Evolutionary conservation across 2,888 invertebrate species (phyloP), one percentile per base, ranked within the genome.

Genomic region (Dicyrtomina minuta): DNA sequence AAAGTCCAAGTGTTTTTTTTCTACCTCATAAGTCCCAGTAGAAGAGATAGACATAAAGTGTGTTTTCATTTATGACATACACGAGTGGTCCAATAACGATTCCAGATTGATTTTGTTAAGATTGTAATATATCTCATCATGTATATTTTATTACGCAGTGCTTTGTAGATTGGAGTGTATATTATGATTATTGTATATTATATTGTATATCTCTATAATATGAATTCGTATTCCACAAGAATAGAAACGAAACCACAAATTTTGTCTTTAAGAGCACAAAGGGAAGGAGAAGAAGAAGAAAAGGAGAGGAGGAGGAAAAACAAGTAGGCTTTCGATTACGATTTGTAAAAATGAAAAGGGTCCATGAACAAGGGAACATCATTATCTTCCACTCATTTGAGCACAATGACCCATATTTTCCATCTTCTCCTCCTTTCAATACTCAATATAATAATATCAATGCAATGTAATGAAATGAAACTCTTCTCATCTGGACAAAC

Each of bases 351-450:
- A 22, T 24, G 26, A 17, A 12, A 17, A 56, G 22, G 39, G 59
- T 65, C 66, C 41, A 43, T 70, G 65, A 59, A 70, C 65, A 58
- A 66, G 64, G 59, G 65, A 58, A 71, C 68, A 68, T 66, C 66
- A 72, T 72, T 72, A 72, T 72, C 69, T 72, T 69, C 71, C 71
- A 69, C 71, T 66, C 69, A 56, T 66, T 69, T 66, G 64, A 61
- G 58, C 72, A 69, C 72, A 69, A 69, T 72, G 69, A 69, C 72
- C 72, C 69, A 72, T 60, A 60, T 67, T n/a, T n/a, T 65, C 65
- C 39, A 12, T 41, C 55, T 20, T 41, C 55, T 33, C 33, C 33
- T 3, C 8, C 33, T 8, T 8, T 33, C 33, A 33, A 33, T 8
- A 33, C 33, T 33, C 33, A 33, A 33, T 33, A 41, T 22, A 20